A percentile compares a stretch with the other conserved stretches of the same genome.
phyloP scores from a whole-genome alignment of 2,797 vertebrate genomes.

The Anguilla anguilla region DNA sequence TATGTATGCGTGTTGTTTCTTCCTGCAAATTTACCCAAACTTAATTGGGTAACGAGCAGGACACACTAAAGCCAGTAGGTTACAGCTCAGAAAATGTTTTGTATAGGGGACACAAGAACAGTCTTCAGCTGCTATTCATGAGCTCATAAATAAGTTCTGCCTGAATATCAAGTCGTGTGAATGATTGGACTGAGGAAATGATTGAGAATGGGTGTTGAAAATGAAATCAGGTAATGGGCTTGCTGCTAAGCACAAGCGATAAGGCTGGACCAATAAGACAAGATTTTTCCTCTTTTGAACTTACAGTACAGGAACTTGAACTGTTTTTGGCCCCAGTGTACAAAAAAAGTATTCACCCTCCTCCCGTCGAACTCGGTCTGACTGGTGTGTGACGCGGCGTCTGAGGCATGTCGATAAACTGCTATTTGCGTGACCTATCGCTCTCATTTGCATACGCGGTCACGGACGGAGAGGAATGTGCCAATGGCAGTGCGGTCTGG shows the following conservation, averaged over 20 bases:
- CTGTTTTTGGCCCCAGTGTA: neutral
- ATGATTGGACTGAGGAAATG: neutral
- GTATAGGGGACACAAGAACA: neutral
- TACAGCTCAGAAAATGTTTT: neutral
- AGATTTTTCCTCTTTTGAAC: neutral
- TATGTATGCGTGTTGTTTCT: neutral
- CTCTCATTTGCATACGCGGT: neutral
- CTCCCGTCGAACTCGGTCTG: neutral
- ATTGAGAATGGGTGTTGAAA: neutral
- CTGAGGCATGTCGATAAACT: slow-evolving; percentile 18
- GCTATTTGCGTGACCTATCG: slow-evolving; percentile 10
- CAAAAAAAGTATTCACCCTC: neutral
- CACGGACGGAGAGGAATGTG: neutral
- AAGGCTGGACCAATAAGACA: neutral
- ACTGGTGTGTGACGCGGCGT: slow-evolving; percentile 20
- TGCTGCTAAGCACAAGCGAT: neutral
- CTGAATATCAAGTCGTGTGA: neutral
- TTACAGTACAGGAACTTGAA: neutral
- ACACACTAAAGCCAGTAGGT: neutral
- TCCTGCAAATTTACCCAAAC: neutral
- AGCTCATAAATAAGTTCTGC: neutral
- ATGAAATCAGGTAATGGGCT: neutral
- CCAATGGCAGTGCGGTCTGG: neutral
- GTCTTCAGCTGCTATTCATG: neutral
- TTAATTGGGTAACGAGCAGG: neutral